These are phyloP conservation scores for Coreius guichenoti DNA, from an alignment of 2,797 vertebrate species.

Conservation along the genomic window DNA sequence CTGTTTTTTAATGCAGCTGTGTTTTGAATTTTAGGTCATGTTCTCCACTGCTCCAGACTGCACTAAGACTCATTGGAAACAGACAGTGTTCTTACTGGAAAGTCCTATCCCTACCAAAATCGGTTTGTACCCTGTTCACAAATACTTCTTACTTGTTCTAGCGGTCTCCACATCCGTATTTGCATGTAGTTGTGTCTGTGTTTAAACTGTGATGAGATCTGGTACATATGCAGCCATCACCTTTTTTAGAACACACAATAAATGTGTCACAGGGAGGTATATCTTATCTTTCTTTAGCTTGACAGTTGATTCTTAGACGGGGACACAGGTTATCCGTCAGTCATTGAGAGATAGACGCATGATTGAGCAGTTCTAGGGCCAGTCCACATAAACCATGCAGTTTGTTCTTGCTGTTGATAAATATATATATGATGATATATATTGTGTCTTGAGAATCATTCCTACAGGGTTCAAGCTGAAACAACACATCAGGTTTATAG, in stretches of 20 bases:
- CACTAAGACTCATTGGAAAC: constrained; percentile 94
- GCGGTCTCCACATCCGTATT: background rate
- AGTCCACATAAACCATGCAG: constrained; percentile 69
- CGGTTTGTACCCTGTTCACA: constrained; percentile 75
- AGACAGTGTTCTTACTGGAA: constrained; percentile 91
- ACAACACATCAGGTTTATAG: background rate
- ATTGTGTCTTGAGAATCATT: background rate
- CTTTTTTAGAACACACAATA: constrained; percentile 31
- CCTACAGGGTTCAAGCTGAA: background rate
- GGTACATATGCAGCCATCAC: background rate
- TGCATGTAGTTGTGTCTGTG: constrained; percentile 65
- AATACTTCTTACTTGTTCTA: constrained; percentile 15
- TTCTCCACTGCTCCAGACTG: constrained; percentile 91
- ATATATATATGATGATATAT: constrained; percentile 10
- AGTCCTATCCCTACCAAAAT: constrained; percentile 84
- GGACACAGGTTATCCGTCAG: constrained; percentile 76
- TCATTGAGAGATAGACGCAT: constrained; percentile 65
- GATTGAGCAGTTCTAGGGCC: constrained; percentile 51
- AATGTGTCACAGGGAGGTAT: constrained; percentile 14
- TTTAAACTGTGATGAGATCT: constrained; percentile 50
- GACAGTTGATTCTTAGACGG: constrained; percentile 63
- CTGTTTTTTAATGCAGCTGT: background rate
- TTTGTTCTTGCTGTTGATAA: constrained; percentile 63
- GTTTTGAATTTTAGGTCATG: constrained; percentile 80
- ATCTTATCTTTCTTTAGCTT: constrained; percentile 70